Evolutionary conservation across 1,140 invertebrate species (phyloP), one percentile per base, ranked within the genome.

Genomic region (Heliconius melpomene): DNA sequence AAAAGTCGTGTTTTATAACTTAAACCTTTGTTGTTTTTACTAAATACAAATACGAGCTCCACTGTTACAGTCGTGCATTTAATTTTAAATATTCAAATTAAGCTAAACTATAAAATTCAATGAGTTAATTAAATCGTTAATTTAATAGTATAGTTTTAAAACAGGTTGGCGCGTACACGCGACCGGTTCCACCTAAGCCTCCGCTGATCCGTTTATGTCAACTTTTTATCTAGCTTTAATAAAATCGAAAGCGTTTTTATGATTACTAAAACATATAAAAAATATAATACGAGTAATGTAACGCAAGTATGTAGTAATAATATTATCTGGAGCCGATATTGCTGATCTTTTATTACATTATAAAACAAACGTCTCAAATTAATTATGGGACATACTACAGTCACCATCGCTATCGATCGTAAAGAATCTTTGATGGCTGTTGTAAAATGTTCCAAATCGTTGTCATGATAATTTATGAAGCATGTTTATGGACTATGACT

Each of bases 371-470:
- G 91, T 92, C 87, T 91, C 90, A 88, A 92, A 92, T 93, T 94
- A 94, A 94, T 94, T 93, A 94, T 90, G 87, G 89, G 86, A 86
- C 87, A 85, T 87, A 87, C 88, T 86, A 87, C 89, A 92, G 88
- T 90, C 90, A 87, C 88, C 83, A 90, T 92, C 88, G 88, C 84
- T 85, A 90, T 90, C 81, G 89, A 89, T 93, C 93, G 89, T 93
- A 93, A 93, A 94, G 87, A 87, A 90, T 88, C 84, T 91, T 94
- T 94, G 89, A 94, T 94, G 79, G 90, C 91, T 77, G 93, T 88
- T 94, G 91, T 94, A 93, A 94, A 94, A 93, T 91, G 88, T 89
- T 91, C 91, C 88, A 90, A 93, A 94, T 93, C 88, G 90, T 89
- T 88, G 89, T 91, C 90, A 84, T 94, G 88, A 94, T 93, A 94